A percentile compares a stretch with the other conserved stretches of the same genome.
phyloP scores from a whole-genome alignment of 35 echinoderm and acorn worm species.

The Patiria miniata region DNA sequence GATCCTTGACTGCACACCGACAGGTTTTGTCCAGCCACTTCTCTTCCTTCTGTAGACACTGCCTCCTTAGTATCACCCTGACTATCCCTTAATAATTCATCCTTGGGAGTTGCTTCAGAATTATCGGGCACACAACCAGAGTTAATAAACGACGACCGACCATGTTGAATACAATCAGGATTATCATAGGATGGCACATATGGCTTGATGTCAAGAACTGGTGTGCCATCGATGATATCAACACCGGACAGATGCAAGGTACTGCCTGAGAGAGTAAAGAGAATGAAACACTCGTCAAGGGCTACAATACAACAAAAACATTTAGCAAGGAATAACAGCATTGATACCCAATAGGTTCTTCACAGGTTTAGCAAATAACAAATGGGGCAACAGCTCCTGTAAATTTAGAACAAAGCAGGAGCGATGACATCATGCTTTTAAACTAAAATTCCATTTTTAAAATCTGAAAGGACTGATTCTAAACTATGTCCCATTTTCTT shows the following conservation, averaged over 20 bases:
- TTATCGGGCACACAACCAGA: neutral
- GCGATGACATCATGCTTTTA: too few relatives aligned
- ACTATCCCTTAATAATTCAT: neutral
- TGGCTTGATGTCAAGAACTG: constrained; percentile 92
- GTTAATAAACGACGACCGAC: neutral
- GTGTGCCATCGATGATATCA: constrained; percentile 95
- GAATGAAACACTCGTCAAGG: too few relatives aligned
- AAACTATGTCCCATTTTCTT: too few relatives aligned
- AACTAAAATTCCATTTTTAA: too few relatives aligned
- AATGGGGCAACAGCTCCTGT: too few relatives aligned
- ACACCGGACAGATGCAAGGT: constrained; percentile 86
- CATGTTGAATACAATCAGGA: constrained; percentile 27
- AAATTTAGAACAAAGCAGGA: too few relatives aligned
- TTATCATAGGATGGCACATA: constrained; percentile 85
- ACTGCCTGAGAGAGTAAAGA: constrained; percentile 49
- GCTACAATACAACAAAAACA: too few relatives aligned
- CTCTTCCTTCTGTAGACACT: neutral
- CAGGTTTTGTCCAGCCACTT: neutral
- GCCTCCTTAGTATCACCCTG: neutral
- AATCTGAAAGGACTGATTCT: too few relatives aligned
- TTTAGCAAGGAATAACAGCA: too few relatives aligned
- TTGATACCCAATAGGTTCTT: too few relatives aligned
- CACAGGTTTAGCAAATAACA: too few relatives aligned
- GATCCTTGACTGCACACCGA: too few relatives aligned
- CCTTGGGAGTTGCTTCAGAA: neutral